Percentiles rank a stretch among this genome's conserved stretches.
Evolutionary conservation across 2,113 vertebrate species (phyloP).

Genomic region (Oryzias melastigma): DNA sequence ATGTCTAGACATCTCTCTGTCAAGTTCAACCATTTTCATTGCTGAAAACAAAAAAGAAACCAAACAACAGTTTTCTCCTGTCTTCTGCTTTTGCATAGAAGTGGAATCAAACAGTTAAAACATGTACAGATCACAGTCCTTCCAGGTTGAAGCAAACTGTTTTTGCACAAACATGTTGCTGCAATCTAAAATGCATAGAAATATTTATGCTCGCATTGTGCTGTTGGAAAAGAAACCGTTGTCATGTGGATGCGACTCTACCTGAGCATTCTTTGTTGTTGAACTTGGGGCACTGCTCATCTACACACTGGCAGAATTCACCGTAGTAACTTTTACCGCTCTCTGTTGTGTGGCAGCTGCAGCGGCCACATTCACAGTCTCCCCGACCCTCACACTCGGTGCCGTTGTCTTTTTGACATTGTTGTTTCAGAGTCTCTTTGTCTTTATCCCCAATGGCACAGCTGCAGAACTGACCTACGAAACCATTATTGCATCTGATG

Average conservation of each 20-base stretch:
- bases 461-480: constrained; percentile 84
- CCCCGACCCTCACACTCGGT: constrained; percentile 87
- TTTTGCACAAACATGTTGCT: too few relatives aligned
- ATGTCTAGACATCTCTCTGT: too few relatives aligned
- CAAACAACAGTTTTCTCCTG: too few relatives aligned
- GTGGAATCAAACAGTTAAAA: too few relatives aligned
- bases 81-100: too few relatives aligned
- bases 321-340: constrained; percentile 78
- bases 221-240: too few relatives aligned
- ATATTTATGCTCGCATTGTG: too few relatives aligned
- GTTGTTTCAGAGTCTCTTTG: constrained; percentile 73
- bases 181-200: too few relatives aligned
- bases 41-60: too few relatives aligned
- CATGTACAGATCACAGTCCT: too few relatives aligned
- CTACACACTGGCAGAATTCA: constrained; percentile 84
- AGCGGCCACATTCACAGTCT: constrained; percentile 90
- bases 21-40: too few relatives aligned
- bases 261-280: constrained; percentile 82
- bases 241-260: constrained; percentile 6
- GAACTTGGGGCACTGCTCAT: constrained; percentile 83
- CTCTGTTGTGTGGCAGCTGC: constrained; percentile 79
- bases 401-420: constrained; percentile 81
- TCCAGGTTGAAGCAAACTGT: too few relatives aligned
- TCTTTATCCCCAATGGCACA: constrained; percentile 78
- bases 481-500: constrained; percentile 76